Conservation (phyloP, 2,888 invertebrate species). For the Kuschelorhynchus macadamiae region DNA sequence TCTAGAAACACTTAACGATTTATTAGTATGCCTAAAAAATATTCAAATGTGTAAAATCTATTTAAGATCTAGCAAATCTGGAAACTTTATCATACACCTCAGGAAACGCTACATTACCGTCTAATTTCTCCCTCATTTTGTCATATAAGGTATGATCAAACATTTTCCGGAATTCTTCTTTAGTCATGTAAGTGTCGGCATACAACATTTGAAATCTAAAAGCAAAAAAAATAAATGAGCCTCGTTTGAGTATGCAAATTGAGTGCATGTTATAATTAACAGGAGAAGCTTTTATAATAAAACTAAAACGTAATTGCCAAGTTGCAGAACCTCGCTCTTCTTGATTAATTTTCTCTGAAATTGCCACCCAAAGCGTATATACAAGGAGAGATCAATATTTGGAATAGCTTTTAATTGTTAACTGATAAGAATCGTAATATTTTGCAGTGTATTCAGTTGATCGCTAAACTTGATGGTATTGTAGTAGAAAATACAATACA, state of each 20-base stretch:
- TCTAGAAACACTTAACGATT: too few relatives aligned
- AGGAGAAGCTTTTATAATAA: conserved; percentile 16
- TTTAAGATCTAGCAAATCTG: conserved; percentile 69
- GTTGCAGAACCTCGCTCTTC: conserved; percentile 16
- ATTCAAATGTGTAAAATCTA: too few relatives aligned
- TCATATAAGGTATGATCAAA: conserved; percentile 86
- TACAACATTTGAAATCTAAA: conserved; percentile 86
- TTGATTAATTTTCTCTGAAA: conserved; percentile 37
- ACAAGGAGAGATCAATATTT: conserved; percentile 4
- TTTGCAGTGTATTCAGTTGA: too few relatives aligned
- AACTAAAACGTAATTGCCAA: conserved; percentile 20
- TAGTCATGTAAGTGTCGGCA: conserved; percentile 83
- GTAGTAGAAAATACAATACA: too few relatives aligned
- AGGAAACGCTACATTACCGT: conserved; percentile 82
- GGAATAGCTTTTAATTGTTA: neutral
- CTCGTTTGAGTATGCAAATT: conserved; percentile 37
- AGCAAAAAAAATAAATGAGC: conserved; percentile 26
- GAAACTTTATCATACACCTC: conserved; percentile 85
- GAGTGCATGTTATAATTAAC: conserved; percentile 37
- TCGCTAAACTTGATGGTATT: too few relatives aligned
- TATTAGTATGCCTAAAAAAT: too few relatives aligned
- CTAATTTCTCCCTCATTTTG: conserved; percentile 72
- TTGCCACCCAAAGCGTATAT: conserved; percentile 32
- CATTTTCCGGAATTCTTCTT: conserved; percentile 83
- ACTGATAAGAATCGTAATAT: too few relatives aligned